Percentiles rank a stretch among this genome's conserved stretches.
phyloP scores from a whole-genome alignment of 2,113 vertebrate species.

The Mystacornis crossleyi region DNA sequence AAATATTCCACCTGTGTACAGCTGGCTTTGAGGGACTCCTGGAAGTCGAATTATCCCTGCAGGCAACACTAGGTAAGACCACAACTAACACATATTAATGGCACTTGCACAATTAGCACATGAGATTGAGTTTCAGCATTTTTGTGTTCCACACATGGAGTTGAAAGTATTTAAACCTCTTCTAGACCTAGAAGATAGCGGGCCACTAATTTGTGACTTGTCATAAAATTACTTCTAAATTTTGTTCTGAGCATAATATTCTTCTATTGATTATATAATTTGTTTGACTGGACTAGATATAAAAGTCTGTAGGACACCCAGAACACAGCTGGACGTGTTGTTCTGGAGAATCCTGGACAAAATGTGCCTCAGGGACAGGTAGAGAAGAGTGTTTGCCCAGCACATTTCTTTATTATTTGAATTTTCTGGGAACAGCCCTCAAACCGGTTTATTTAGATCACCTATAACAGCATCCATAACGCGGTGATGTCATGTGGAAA shows the following conservation, averaged over 20 bases:
- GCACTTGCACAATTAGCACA: neutral
- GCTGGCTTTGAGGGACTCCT: neutral
- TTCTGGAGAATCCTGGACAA: neutral
- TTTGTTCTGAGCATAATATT: neutral
- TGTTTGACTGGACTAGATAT: no score
- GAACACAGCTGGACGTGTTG: rapidly evolving
- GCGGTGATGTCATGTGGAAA: neutral
- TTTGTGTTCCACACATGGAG: neutral
- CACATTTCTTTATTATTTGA: neutral
- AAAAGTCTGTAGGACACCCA: neutral
- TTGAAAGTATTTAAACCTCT: neutral
- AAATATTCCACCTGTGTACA: neutral
- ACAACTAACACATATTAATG: neutral
- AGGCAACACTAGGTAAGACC: neutral
- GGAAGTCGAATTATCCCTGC: neutral
- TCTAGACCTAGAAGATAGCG: neutral
- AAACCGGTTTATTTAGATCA: neutral
- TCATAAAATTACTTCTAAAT: neutral
- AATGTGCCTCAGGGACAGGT: rapidly evolving
- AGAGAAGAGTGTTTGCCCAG: neutral
- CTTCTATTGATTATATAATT: neutral
- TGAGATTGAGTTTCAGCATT: neutral
- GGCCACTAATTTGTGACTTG: neutral
- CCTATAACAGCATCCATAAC: neutral
- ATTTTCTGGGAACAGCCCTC: neutral